phyloP scores from a whole-genome alignment of 2,113 vertebrate genomes.

The Hippocampus abdominalis region DNA sequence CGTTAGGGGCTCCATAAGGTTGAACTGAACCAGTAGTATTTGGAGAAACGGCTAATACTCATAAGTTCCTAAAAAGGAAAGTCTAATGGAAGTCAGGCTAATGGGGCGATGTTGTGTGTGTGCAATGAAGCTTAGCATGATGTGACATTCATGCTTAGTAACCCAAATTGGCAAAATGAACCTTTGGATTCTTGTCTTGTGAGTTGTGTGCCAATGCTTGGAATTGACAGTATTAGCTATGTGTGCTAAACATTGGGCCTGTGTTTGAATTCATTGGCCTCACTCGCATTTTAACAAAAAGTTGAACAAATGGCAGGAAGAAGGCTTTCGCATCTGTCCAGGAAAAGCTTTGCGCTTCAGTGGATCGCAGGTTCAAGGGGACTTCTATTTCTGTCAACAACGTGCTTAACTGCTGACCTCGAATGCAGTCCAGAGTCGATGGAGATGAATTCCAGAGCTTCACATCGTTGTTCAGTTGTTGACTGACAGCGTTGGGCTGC shows the following conservation, averaged over 20 bases:
- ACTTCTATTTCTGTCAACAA: conserved; percentile 31
- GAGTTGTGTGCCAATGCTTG: too few relatives aligned
- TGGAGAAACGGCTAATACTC: conserved; percentile 57
- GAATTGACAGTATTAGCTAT: too few relatives aligned
- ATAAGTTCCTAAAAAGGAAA: conserved; percentile 50
- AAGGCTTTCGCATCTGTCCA: conserved; percentile 25
- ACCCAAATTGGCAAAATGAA: too few relatives aligned
- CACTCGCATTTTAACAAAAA: conserved; percentile 17
- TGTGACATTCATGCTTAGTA: too few relatives aligned
- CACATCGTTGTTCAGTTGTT: conserved; percentile 14
- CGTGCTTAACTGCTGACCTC: conserved; percentile 23
- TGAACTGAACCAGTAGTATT: conserved; percentile 52
- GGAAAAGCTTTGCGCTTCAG: conserved; percentile 21
- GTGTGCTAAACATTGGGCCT: background rate
- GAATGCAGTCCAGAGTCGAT: conserved; percentile 6
- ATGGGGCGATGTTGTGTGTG: too few relatives aligned
- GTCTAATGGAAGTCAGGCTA: too few relatives aligned
- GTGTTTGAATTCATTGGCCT: conserved; percentile 18
- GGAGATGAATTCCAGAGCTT: conserved; percentile 42
- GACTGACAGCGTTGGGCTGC: background rate
- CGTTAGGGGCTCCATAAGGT: conserved; percentile 6
- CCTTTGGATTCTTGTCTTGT: too few relatives aligned
- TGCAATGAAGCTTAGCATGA: too few relatives aligned
- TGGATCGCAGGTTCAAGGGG: conserved; percentile 21
- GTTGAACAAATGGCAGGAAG: background rate